Evolutionary conservation across 2,797 vertebrate genomes (phyloP).

Genomic region (Halcyon leucocephala): DNA sequence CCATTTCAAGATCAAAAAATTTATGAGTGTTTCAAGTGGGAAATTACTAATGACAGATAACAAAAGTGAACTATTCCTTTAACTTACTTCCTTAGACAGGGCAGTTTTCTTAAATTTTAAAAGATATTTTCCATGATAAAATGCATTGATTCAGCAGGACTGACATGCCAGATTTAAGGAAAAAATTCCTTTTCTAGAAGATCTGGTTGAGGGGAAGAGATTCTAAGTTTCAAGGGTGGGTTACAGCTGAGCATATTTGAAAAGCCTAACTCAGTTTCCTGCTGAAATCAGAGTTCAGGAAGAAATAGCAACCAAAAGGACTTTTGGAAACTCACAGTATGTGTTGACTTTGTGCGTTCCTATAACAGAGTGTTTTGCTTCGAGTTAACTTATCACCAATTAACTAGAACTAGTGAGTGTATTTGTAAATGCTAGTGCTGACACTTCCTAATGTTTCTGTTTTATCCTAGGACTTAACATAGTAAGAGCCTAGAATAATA

Average conservation of each 20-base stretch:
- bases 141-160: not conserved
- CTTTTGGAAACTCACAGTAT: not conserved
- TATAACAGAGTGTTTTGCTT: not conserved
- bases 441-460: not conserved
- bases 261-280: not conserved
- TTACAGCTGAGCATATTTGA: not conserved
- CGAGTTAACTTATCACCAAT: constrained; percentile 22
- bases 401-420: not conserved
- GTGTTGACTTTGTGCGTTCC: not conserved
- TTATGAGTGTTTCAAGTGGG: not conserved
- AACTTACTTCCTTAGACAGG: not conserved
- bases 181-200: not conserved
- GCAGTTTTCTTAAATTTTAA: not conserved
- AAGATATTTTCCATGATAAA: not conserved
- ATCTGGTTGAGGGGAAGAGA: not conserved
- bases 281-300: not conserved
- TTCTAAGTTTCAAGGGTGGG: not conserved
- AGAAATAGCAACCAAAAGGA: not conserved
- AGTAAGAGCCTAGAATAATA: not conserved
- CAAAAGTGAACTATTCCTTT: not conserved
- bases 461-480: not conserved
- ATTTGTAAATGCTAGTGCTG: not conserved
- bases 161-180: not conserved
- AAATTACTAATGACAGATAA: not conserved
- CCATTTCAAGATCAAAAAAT: not conserved